Conservation (phyloP, 2,888 invertebrate genomes). For the Serrognathus titanus region DNA sequence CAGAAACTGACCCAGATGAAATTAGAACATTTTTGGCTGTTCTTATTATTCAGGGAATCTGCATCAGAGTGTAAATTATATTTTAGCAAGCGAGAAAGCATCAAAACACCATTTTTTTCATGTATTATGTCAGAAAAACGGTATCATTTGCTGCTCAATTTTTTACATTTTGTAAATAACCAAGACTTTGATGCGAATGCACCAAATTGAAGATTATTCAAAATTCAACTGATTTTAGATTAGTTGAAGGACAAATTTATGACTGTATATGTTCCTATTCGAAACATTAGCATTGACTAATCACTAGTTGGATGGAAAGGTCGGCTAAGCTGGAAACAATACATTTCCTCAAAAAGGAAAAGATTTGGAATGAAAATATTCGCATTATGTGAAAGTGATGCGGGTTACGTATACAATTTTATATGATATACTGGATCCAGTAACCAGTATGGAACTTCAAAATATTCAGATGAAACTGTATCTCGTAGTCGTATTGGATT, state of each 20-base stretch:
- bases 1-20: slow-evolving; percentile 1
- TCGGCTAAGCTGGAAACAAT: slow-evolving; percentile 14
- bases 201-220: slow-evolving; percentile 10
- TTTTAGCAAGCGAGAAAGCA: slow-evolving; percentile 3
- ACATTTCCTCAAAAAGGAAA: slow-evolving; percentile 18
- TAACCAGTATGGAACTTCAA: neutral
- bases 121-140: slow-evolving; percentile 1
- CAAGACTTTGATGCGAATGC: neutral
- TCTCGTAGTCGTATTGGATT: slow-evolving; percentile 2
- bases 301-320: slow-evolving; percentile 15
- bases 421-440: slow-evolving; percentile 8
- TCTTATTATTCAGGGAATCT: slow-evolving; percentile 6
- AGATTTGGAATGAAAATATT: slow-evolving; percentile 19
- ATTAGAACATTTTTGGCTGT: slow-evolving; percentile 1
- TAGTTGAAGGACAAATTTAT: slow-evolving; percentile 13
- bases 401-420: slow-evolving; percentile 11
- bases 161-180: slow-evolving; percentile 5
- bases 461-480: slow-evolving; percentile 3
- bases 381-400: slow-evolving; percentile 7
- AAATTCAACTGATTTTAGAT: slow-evolving; percentile 12
- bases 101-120: slow-evolving; percentile 3
- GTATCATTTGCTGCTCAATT: neutral
- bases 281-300: slow-evolving; percentile 15
- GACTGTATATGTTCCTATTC: slow-evolving; percentile 9
- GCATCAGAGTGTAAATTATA: slow-evolving; percentile 1